phyloP scores from a whole-genome alignment of 2,113 vertebrate genomes.

The Bubo blakistoni region DNA sequence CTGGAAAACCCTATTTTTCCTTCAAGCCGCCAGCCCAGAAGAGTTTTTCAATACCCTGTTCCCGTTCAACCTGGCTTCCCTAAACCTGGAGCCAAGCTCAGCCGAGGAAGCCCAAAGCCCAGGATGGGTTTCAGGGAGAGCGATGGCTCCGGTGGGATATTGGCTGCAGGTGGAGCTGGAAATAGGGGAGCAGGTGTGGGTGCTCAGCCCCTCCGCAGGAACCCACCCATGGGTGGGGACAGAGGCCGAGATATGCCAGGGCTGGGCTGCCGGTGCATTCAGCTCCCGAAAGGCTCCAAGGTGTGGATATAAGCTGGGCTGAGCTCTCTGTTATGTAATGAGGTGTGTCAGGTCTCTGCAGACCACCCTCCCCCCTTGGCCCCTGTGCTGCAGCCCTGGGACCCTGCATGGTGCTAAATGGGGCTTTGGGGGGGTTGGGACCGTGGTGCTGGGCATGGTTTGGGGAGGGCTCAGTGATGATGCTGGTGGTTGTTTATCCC shows the following conservation, averaged over 20 bases:
- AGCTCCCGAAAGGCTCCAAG: rapidly evolving
- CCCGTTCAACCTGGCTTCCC: rapidly evolving
- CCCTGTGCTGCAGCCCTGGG: rapidly evolving
- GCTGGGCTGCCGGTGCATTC: neutral
- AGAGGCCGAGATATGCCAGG: neutral
- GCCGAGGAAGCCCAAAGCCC: rapidly evolving
- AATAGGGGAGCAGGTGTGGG: neutral
- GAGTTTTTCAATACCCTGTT: rapidly evolving
- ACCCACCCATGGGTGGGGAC: neutral
- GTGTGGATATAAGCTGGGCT: rapidly evolving
- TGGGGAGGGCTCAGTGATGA: rapidly evolving
- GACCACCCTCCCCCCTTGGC: rapidly evolving
- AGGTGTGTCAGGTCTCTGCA: neutral
- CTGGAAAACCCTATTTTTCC: neutral
- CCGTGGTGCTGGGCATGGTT: rapidly evolving
- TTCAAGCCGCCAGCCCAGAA: rapidly evolving
- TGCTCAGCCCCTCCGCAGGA: neutral
- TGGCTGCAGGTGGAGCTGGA: neutral
- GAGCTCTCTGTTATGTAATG: rapidly evolving
- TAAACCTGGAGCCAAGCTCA: rapidly evolving
- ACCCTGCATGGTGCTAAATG: rapidly evolving
- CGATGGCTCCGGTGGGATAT: rapidly evolving
- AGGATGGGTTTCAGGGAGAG: rapidly evolving
- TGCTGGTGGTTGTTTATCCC: conserved; percentile 9
- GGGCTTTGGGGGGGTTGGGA: rapidly evolving